A percentile compares a stretch with the other conserved stretches of the same genome.
phyloP scores from a whole-genome alignment of 2,113 vertebrate genomes.

The Columbina picui region DNA sequence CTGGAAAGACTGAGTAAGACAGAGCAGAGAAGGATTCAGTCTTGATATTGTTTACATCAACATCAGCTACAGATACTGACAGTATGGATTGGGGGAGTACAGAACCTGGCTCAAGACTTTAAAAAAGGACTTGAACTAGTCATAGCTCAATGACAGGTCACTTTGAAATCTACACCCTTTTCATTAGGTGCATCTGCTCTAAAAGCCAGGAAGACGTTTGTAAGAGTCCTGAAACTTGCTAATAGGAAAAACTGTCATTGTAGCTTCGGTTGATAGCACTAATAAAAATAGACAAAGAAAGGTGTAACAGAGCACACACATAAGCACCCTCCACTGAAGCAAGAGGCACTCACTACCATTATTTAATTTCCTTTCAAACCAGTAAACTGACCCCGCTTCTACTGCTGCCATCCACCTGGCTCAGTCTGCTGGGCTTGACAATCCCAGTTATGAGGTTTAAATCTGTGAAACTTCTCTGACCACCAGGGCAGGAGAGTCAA shows the following conservation, averaged over 20 bases:
- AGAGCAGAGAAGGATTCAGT: constrained; percentile 31
- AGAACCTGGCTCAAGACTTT: neutral
- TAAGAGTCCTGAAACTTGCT: neutral
- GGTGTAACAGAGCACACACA: neutral
- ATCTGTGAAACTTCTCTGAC: neutral
- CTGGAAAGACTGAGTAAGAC: constrained; percentile 28
- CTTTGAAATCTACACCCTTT: constrained; percentile 17
- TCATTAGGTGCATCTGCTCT: neutral
- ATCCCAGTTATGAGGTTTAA: neutral
- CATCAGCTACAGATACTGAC: neutral
- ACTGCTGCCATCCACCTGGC: neutral
- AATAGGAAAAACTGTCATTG: neutral
- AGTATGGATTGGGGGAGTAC: neutral
- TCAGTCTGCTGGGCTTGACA: neutral
- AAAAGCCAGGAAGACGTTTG: neutral
- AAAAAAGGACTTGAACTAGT: constrained; percentile 6
- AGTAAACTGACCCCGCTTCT: neutral
- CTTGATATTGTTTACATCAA: neutral
- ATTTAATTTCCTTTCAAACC: neutral
- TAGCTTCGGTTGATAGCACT: neutral
- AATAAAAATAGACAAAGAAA: constrained; percentile 1
- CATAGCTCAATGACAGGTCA: constrained; percentile 16
- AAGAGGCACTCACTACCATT: neutral
- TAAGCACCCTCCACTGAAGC: neutral
- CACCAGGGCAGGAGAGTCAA: neutral